Evolutionary conservation across 2,797 vertebrate species (phyloP).

Genomic region (Nannoperca obscura): DNA sequence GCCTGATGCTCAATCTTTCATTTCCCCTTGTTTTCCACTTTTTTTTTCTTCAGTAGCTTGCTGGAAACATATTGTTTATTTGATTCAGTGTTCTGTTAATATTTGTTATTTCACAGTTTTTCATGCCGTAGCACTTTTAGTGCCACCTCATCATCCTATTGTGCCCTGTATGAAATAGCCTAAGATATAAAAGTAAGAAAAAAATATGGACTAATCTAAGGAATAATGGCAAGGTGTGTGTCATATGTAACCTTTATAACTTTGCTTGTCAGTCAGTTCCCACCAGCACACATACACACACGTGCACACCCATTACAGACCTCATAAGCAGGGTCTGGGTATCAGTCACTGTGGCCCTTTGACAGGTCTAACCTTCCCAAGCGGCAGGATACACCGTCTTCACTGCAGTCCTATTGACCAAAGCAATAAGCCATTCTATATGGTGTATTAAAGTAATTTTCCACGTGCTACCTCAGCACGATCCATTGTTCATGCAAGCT

Average conservation of each 20-base stretch:
- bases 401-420: slow-evolving; percentile 98
- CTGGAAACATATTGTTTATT: slow-evolving; percentile 67
- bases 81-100: slow-evolving; percentile 65
- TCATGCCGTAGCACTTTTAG: slow-evolving; percentile 83
- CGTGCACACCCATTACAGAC: slow-evolving; percentile 88
- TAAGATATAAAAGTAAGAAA: slow-evolving; percentile 83
- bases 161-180: slow-evolving; percentile 86
- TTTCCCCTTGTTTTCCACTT: slow-evolving; percentile 72
- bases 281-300: slow-evolving; percentile 50
- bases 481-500: slow-evolving; percentile 99
- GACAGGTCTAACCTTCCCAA: slow-evolving; percentile 99
- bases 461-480: slow-evolving; percentile 99
- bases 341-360: slow-evolving; percentile 94
- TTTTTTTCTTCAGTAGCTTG: slow-evolving; percentile 49
- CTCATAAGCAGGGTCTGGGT: slow-evolving; percentile 93
- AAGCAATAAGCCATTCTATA: slow-evolving; percentile 99
- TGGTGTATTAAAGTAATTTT: slow-evolving; percentile 99
- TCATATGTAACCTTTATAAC: slow-evolving; percentile 98
- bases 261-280: slow-evolving; percentile 89
- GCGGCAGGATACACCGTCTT: slow-evolving; percentile 95
- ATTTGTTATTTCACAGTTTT: slow-evolving; percentile 65
- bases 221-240: slow-evolving; percentile 93
- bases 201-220: slow-evolving; percentile 93
- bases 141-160: slow-evolving; percentile 83
- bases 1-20: slow-evolving; percentile 80